Base-by-base conservation (phyloP, 2,888 invertebrate species). In the Lymantria dispar region DNA sequence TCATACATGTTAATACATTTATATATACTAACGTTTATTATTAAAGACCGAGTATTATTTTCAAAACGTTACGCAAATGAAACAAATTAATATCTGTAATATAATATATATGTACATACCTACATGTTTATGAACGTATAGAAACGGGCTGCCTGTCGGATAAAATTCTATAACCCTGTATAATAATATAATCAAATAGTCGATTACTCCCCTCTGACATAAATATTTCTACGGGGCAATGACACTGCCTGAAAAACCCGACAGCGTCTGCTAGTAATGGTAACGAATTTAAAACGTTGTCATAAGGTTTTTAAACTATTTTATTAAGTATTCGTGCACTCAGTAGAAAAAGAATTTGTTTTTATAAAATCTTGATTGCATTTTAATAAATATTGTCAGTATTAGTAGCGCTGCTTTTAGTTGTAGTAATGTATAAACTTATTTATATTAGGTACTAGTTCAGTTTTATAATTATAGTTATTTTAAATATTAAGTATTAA, bases 201-300 rank as follows among this genome's bases (percentile, higher is more conserved):
- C 12, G 50, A 13, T 42, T 37, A 42, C n/a, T 39, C 37, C 55
- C 55, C 51, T 50, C 49, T 48, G 42, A 52, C 47, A 40, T 40
- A 40, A 42, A 54, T 48, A 51, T 46, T 52, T 53, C 44, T 46
- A 46, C 37, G 48, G 63, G 65, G 58, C 62, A 63, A 61, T 63
- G 64, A 63, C 62, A 64, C 64, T 43, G 49, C 55, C 45, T 50
- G 49, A 63, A 54, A 56, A 54, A 58, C 48, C 38, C 13, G 37
- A 33, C 46, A 37, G 40, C 43, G 48, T 54, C 59, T 48, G 49
- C 59, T 40, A 40, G 40, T 40, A 10, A 29, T 30, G 10, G n/a
- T 36, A 45, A 50, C 15, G 37, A 14, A 45, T 45, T 49, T 36
- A 29, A 44, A 43, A 45, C 22, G 33, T 43, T 48, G 31, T 30